A percentile compares a stretch with the other conserved stretches of the same genome.
Conservation (phyloP, 2,113 vertebrate genomes). For the Probosciger aterrimus region DNA sequence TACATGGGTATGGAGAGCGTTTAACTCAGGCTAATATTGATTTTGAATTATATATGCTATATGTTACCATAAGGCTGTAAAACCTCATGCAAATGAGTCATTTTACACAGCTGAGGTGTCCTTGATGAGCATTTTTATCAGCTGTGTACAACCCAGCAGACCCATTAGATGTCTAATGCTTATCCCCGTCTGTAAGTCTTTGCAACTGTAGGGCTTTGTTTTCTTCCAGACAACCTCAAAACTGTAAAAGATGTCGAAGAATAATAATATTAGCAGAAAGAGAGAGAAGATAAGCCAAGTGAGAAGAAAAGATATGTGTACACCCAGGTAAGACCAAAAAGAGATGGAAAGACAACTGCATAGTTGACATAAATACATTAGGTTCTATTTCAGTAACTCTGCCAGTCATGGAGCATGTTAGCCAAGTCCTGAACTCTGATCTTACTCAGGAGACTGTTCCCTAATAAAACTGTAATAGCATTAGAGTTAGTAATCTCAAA, state of each 20-base stretch:
- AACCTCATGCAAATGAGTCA: not conserved
- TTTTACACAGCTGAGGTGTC: not conserved
- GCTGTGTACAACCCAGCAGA: not conserved
- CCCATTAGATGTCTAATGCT: not conserved
- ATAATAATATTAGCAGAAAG: not conserved
- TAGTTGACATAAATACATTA: not conserved
- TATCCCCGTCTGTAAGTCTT: not conserved
- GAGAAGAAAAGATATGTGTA: not conserved
- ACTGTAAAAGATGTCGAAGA: not conserved
- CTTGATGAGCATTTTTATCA: conserved; percentile 15
- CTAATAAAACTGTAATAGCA: conserved; percentile 39
- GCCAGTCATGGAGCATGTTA: not conserved
- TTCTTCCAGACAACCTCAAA: not conserved
- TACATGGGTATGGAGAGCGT: not conserved
- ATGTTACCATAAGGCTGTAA: not conserved
- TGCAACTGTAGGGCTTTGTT: not conserved
- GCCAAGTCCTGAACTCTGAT: conserved; percentile 37
- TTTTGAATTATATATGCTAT: not conserved
- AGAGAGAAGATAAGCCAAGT: not conserved
- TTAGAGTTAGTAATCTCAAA: conserved; percentile 22
- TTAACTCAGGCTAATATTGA: not conserved
- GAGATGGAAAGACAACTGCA: not conserved
- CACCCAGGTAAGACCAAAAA: not conserved
- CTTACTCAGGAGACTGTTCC: conserved; percentile 1
- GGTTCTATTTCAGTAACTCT: not conserved